A percentile compares a stretch with the other conserved stretches of the same genome.
Conservation (phyloP, 2,797 vertebrate genomes). For the Lacerta agilis region DNA sequence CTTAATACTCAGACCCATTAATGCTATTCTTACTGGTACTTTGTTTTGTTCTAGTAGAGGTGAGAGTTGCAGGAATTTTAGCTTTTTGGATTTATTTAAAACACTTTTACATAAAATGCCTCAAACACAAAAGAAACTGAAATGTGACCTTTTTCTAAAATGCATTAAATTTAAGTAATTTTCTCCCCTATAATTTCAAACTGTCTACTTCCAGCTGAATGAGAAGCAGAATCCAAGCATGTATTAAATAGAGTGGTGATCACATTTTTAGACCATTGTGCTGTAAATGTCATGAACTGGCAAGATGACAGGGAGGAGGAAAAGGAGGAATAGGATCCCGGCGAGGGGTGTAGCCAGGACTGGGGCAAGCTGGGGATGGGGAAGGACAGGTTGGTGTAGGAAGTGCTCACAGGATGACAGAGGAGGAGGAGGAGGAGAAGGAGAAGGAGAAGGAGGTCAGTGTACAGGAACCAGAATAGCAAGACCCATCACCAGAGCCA, state of each 20-base stretch:
- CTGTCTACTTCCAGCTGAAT: not conserved
- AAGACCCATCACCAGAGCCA: too few species aligned
- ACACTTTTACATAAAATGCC: constrained; percentile 47
- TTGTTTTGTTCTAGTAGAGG: constrained; percentile 52
- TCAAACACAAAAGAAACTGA: constrained; percentile 25
- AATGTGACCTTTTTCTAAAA: constrained; percentile 22
- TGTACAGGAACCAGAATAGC: too few species aligned
- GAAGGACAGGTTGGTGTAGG: too few species aligned
- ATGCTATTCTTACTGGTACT: constrained; percentile 28
- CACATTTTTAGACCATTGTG: constrained; percentile 8
- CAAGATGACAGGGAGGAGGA: too few species aligned
- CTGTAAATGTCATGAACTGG: not conserved
- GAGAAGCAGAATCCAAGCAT: constrained; percentile 5
- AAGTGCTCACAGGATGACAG: too few species aligned
- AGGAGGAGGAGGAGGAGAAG: too few species aligned
- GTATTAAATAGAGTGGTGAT: constrained; percentile 14
- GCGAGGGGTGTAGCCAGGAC: too few species aligned
- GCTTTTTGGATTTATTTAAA: constrained; percentile 51
- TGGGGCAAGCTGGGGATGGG: too few species aligned
- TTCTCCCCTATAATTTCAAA: constrained; percentile 12
- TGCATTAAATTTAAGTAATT: constrained; percentile 34
- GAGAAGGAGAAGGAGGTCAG: too few species aligned
- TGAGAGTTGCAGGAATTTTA: constrained; percentile 55
- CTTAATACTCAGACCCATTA: not conserved
- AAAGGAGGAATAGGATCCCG: too few species aligned